These are phyloP conservation scores for Acanthurus tractus DNA, from an alignment of 2,797 vertebrate genomes.

Conservation along the genomic window DNA sequence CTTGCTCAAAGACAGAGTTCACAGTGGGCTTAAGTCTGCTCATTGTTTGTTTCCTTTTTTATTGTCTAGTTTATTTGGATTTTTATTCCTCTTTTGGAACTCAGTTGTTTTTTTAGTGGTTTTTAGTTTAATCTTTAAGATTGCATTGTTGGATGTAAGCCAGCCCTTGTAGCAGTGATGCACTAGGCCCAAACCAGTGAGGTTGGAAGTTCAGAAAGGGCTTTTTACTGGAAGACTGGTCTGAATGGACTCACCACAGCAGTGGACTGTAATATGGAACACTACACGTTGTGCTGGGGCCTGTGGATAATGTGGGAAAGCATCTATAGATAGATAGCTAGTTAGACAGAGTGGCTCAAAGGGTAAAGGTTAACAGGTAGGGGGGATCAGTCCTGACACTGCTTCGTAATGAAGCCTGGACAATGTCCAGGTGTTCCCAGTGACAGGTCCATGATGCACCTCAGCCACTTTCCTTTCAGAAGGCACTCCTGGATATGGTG, in stretches of 20 bases:
- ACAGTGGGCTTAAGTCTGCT: conserved; percentile 45
- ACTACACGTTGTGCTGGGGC: conserved; percentile 40
- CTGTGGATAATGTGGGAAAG: conserved; percentile 46
- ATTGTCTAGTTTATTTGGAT: conserved; percentile 33
- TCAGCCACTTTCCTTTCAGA: conserved; percentile 83
- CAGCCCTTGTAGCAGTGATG: conserved; percentile 44
- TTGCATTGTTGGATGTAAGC: conserved; percentile 41
- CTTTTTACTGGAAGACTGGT: conserved; percentile 38
- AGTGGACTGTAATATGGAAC: conserved; percentile 68
- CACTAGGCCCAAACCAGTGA: conserved; percentile 45
- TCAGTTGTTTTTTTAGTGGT: conserved; percentile 65
- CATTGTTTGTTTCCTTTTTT: conserved; percentile 39
- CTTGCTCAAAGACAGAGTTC: conserved; percentile 56
- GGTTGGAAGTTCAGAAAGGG: conserved; percentile 47
- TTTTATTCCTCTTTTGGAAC: conserved; percentile 52
- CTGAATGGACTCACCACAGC: conserved; percentile 55
- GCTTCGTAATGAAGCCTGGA: conserved; percentile 83
- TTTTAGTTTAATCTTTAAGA: conserved; percentile 37
- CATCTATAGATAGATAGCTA: conserved; percentile 59
- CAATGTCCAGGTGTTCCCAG: conserved; percentile 69
- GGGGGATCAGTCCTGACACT: conserved; percentile 32
- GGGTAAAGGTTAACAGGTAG: conserved; percentile 48
- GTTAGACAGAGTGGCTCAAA: conserved; percentile 34
- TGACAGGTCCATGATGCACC: conserved; percentile 83
- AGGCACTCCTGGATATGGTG: conserved; percentile 90